Evolutionary conservation across 2,888 invertebrate species (phyloP), one percentile per base, ranked within the genome.

Genomic region (Meliscaeva auricollis): DNA sequence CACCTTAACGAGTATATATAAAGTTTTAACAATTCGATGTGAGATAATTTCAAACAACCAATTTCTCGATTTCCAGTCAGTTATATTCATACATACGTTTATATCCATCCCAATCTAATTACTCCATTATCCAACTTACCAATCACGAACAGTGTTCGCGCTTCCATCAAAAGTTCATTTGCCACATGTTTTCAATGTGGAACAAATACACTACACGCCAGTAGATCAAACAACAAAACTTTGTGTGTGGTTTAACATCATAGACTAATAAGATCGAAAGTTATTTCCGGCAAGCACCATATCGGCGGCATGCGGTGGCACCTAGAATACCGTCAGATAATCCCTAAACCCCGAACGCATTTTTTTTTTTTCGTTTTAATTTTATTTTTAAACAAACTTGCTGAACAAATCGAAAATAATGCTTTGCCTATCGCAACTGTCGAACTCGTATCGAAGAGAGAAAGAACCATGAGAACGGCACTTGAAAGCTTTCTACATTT

Each of bases 401-500:
- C 22, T 44, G 20, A 70, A 60, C 32, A 58, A 76, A 64, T 44
- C 48, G 41, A 60, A 22, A 20, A 35, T 26, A 54, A 62, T 38
- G 20, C 30, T 2, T 30, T 44, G 26, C 44, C 13, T 44, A 44
- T 22, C 52, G 22, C 11, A 44, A 48, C 64, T 64, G 52, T 62
- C 50, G 48, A 48, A 64, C 48, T 35, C 30, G 26, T 50, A 8
- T 38, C 22, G 3, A 4, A 4, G 13, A 3, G 26, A 3, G 13
- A 15, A 0, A 46, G 8, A 62, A 62, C 72, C 81, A 66, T 70
- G 75, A 70, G 41, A 54, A 70, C 11, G 70, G 85, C 85, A 85
- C 85, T 85, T 85, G 76, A 80, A 85, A 85, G 85, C 76, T 81
- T 85, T 85, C 83, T 58, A 70, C 15, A 7, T 7, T 30, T 15